Evolutionary conservation across 2,113 vertebrate genomes (phyloP).

Genomic region (Platichthys stellatus): DNA sequence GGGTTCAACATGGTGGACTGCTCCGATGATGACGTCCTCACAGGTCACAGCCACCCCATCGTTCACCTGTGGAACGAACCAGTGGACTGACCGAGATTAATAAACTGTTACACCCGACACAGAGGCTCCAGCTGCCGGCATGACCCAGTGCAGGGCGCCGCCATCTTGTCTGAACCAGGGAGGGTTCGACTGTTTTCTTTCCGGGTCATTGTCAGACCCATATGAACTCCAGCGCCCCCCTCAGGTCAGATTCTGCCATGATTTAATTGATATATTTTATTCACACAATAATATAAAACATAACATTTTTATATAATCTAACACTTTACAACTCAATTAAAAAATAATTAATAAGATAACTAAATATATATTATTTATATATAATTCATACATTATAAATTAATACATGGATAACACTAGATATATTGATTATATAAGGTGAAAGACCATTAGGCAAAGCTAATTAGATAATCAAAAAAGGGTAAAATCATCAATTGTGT

Average conservation of each 20-base stretch:
- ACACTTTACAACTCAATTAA: too few relatives aligned
- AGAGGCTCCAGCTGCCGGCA: not conserved
- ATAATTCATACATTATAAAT: too few relatives aligned
- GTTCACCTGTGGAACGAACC: not conserved
- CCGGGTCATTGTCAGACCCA: constrained; percentile 25
- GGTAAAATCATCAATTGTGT: too few relatives aligned
- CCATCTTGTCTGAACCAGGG: constrained; percentile 56
- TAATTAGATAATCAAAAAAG: too few relatives aligned
- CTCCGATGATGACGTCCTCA: not conserved
- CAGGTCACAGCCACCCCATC: constrained; percentile 1
- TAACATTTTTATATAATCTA: too few relatives aligned
- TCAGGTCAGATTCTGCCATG: not conserved
- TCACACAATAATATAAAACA: too few relatives aligned
- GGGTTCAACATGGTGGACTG: constrained; percentile 27
- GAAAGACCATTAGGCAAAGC: too few relatives aligned
- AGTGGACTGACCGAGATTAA: too few relatives aligned
- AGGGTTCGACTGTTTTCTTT: constrained; percentile 19
- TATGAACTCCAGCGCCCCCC: constrained; percentile 14
- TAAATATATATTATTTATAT: too few relatives aligned
- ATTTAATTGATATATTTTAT: not conserved
- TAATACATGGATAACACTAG: too few relatives aligned
- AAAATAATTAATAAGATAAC: not conserved
- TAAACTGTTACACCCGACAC: not conserved
- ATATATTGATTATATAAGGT: too few relatives aligned
- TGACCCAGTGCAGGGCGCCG: not conserved